Evolutionary conservation across 2,888 invertebrate genomes (phyloP), one percentile per base, ranked within the genome.

Genomic region (Scaeva pyrastri): DNA sequence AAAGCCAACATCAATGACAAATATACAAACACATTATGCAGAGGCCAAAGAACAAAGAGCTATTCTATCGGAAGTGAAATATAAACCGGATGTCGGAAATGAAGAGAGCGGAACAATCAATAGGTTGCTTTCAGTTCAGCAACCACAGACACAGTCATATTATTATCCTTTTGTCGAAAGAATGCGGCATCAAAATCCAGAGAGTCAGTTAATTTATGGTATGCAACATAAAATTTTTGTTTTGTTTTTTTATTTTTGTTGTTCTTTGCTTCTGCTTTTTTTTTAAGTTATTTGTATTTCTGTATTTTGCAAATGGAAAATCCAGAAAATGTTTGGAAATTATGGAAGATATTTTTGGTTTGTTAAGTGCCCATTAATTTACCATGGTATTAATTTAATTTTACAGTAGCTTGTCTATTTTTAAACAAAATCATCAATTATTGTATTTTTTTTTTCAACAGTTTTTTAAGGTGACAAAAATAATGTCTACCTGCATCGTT

Each of bases 61-160:
- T 62, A 74, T 68, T 70, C 77, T 70, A 78, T 83, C 70, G 78
- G 78, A 83, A 83, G 78, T 83, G 56, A 78, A 70, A 78, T 83
- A 78, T 78, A 83, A 78, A 68, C 70, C 83, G 83, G 83, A 78
- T 70, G 68, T 66, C 62, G 73, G 73, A 78, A 62, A 73, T 73
- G 62, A 77, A 74, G 68, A 73, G 78, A 83, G 21, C 78, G 73
- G 70, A 83, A 78, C 68, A 78, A 62, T 83, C 83, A 78, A 78
- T 78, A 66, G 77, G 68, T 83, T 78, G 68, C 55, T 31, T 60
- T 77, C 11, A 60, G 72, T 68, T 77, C 60, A 62, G 48, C 77
- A 62, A 52, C 66, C 39, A 14, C 36, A 41, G 11, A 3, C 31
- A 8, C 6, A 31, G 31, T 31, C 31, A 5, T 3, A 45, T 43